Base-by-base conservation (phyloP, 2,888 invertebrate species). In the Orchesellides sinensis region DNA sequence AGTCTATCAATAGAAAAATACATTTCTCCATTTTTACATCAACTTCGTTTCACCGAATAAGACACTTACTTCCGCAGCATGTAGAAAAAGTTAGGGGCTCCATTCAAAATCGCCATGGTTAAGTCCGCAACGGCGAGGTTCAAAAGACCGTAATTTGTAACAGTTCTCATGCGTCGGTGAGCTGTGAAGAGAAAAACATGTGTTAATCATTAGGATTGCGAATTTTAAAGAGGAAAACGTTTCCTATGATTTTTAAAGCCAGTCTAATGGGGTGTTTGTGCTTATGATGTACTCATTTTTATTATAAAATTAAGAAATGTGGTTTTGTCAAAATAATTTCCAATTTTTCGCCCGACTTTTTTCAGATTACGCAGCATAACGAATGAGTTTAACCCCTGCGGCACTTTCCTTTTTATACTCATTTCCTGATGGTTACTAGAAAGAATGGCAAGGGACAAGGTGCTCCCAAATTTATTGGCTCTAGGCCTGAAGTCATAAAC, bases 21-120 rank as follows among this genome's bases (percentile, higher is more conserved):
- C 21, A 19, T 49, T 49, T 17, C 12, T 6, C 40, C 40, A 35
- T 6, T 35, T 35, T 35, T 10, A 35, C 12, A 35, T 35, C 8
- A 21, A 52, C 17, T 17, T 52, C 19, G 21, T 10, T 35, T 35
- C 6, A 35, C 40, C 12, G 12, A 8, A 52, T 52, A 52, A 52
- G 10, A 17, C 2, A 74, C 79, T 83, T 84, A 84, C 85, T 83
- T 78, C 56, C 63, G 72, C 0, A 97, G 90, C 94, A 97, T 96
- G 91, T 96, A 97, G 88, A 95, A 94, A 89, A 96, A 96, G 91
- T 96, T 97, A 92, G 97, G 97, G 85, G 95, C 93, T 88, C 96
- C 96, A 90, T 97, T 97, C 88, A 97, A 92, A 1, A 95, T 92
- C 0, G 96, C 95, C 92, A 97, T 95, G 90, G 96, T 92, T 85